These are phyloP conservation scores for Euphydryas editha DNA, from an alignment of 2,888 invertebrate species.

Conservation along the genomic window DNA sequence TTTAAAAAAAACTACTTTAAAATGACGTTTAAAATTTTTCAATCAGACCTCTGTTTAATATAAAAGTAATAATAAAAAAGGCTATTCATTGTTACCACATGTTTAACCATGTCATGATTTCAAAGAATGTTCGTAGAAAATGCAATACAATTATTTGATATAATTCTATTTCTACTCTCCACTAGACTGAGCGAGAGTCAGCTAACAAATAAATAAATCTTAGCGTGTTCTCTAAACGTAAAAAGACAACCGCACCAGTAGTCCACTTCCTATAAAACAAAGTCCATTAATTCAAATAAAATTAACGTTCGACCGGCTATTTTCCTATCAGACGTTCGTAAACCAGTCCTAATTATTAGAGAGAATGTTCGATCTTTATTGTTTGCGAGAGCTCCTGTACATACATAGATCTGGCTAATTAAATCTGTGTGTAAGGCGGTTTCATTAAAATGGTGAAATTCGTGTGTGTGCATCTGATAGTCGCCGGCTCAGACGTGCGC, in stretches of 20 bases:
- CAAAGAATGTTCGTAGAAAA: background rate
- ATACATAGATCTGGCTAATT: slow-evolving; percentile 74
- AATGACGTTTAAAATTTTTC: too few species aligned
- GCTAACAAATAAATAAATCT: slow-evolving; percentile 39
- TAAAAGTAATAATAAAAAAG: too few species aligned
- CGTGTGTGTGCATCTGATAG: slow-evolving; percentile 79
- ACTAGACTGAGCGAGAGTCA: slow-evolving; percentile 1
- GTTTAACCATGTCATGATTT: too few species aligned
- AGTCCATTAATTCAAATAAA: slow-evolving; percentile 73
- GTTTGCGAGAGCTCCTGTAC: slow-evolving; percentile 55
- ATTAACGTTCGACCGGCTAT: slow-evolving; percentile 62
- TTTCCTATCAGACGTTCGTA: slow-evolving; percentile 65
- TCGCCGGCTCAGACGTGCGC: slow-evolving; percentile 37
- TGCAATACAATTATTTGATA: background rate
- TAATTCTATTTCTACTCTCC: background rate
- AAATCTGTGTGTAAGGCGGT: slow-evolving; percentile 57
- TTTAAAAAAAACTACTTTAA: too few species aligned
- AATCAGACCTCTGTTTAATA: too few species aligned
- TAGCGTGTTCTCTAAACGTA: slow-evolving; percentile 35
- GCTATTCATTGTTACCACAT: too few species aligned
- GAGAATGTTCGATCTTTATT: slow-evolving; percentile 80
- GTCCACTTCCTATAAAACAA: slow-evolving; percentile 66
- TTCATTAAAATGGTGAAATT: slow-evolving; percentile 78
- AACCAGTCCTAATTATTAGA: slow-evolving; percentile 77
- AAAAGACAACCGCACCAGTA: slow-evolving; percentile 28